phyloP scores from a whole-genome alignment of 1,140 invertebrate species.

The Zaprionus davidi region DNA sequence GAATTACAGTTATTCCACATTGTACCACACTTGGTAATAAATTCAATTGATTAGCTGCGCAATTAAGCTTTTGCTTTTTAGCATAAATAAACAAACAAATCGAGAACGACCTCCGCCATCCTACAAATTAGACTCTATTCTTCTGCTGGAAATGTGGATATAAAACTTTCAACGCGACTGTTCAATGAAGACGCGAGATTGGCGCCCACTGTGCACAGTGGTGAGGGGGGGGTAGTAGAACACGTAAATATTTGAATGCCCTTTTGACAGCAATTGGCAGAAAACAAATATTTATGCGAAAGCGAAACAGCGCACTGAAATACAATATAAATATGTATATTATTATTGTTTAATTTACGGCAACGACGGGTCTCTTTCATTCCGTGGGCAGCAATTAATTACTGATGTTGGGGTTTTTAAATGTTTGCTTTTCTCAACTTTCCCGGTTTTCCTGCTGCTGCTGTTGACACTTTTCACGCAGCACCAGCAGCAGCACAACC shows the following conservation, averaged over 20 bases:
- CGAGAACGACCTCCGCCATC: neutral
- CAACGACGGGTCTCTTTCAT: neutral
- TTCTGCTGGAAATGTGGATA: conserved; percentile 7
- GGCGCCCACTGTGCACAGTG: conserved; percentile 11
- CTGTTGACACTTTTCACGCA: conserved; percentile 31
- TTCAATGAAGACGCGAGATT: conserved; percentile 19
- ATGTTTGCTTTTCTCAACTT: conserved; percentile 17
- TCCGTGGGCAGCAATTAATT: conserved; percentile 28
- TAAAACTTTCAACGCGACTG: conserved; percentile 23
- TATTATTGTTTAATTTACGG: conserved; percentile 28
- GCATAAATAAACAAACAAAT: neutral
- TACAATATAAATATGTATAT: conserved; percentile 8
- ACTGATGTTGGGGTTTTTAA: conserved; percentile 30
- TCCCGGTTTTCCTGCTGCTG: neutral
- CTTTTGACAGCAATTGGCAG: conserved; percentile 18
- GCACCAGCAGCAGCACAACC: neutral
- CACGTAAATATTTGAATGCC: conserved; percentile 27
- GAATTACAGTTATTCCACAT: neutral
- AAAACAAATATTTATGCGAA: conserved; percentile 15
- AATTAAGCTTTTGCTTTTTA: neutral
- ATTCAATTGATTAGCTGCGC: neutral
- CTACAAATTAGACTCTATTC: neutral
- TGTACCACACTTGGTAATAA: neutral
- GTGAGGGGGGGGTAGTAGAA: neutral
- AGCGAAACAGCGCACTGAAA: conserved; percentile 2